Evolutionary conservation across 2,113 vertebrate species (phyloP), one percentile per base, ranked within the genome.

Genomic region (Chloebia gouldiae): DNA sequence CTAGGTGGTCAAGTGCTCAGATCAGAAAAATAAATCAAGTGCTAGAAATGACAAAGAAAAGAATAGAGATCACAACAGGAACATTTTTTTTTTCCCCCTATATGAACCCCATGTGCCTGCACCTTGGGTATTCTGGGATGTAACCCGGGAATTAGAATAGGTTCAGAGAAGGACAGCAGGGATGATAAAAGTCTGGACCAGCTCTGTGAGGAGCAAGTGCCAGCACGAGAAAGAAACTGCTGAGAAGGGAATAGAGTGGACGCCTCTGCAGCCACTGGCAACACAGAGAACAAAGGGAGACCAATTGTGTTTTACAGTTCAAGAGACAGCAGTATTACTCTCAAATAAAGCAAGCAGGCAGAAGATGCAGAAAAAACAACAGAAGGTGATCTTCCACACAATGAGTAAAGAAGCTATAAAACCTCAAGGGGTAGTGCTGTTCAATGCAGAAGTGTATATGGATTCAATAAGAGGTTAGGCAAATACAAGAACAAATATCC

Each of bases 11-110:
- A 69, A 79, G 30, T 72, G n/a, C 31, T 88, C 11, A 22, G n/a
- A 35, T 89, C 64, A 91, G 44, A 57, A 57, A 85, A 92, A 71
- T 35, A 84, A 73, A 89, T 30, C 23, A 66, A 76, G 39, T 57
- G 21, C 20, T 73, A 54, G 39, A 95, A 91, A 86, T 70, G 0
- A 57, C 37, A 39, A 72, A 61, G 35, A 57, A 23, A 82, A 25
- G 10, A 53, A 45, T 4, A 72, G 11, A 37, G 37, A 13, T 61
- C 24, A 59, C 21, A 85, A 50, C 3, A 51, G 35, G 19, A 18
- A 33, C 20, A 1, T 15, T 27, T 0, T 24, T 66, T 66, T 65
- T 70, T 57, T 7, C n/a, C n/a, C n/a, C 30, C 12, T 21, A 0
- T 39, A 28, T 31, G 49, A 92, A 54, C 42, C 15, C 12, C 6